A percentile compares a stretch with the other conserved stretches of the same genome.
These are phyloP conservation scores for Craniophora ligustri DNA, from an alignment of 2,888 invertebrate species.

Conservation along the genomic window DNA sequence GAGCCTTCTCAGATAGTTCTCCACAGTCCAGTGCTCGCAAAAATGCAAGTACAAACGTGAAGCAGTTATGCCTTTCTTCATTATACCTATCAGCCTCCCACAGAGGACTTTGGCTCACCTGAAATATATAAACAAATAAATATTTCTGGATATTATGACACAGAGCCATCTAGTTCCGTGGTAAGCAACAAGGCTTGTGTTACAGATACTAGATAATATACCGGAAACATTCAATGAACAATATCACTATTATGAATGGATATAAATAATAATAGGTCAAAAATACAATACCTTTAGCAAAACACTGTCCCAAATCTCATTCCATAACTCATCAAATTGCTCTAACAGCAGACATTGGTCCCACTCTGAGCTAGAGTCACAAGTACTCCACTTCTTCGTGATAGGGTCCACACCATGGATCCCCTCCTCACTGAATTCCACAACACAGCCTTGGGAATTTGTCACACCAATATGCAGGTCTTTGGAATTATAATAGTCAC, in stretches of 20 bases:
- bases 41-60: conserved; percentile 95
- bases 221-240: too few relatives aligned
- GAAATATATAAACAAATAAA: too few relatives aligned
- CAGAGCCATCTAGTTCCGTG: too few relatives aligned
- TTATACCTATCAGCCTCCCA: conserved; percentile 93
- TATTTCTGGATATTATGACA: too few relatives aligned
- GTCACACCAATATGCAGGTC: conserved; percentile 97
- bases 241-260: too few relatives aligned
- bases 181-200: too few relatives aligned
- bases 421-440: conserved; percentile 95
- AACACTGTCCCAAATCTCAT: conserved; percentile 93
- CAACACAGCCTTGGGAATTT: conserved; percentile 93
- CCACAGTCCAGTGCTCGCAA: conserved; percentile 92
- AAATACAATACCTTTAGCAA: conserved; percentile 86
- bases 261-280: conserved; percentile 8
- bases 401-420: conserved; percentile 87
- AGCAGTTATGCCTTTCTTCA: conserved; percentile 94
- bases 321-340: conserved; percentile 91
- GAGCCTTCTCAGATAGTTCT: conserved; percentile 91
- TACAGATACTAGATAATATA: too few relatives aligned
- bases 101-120: conserved; percentile 87
- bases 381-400: conserved; percentile 90
- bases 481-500: conserved; percentile 94
- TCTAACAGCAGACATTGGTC: conserved; percentile 92
- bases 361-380: conserved; percentile 90